Conservation (phyloP, 2,113 vertebrate genomes). For the Phalacrocorax brasilianus region DNA sequence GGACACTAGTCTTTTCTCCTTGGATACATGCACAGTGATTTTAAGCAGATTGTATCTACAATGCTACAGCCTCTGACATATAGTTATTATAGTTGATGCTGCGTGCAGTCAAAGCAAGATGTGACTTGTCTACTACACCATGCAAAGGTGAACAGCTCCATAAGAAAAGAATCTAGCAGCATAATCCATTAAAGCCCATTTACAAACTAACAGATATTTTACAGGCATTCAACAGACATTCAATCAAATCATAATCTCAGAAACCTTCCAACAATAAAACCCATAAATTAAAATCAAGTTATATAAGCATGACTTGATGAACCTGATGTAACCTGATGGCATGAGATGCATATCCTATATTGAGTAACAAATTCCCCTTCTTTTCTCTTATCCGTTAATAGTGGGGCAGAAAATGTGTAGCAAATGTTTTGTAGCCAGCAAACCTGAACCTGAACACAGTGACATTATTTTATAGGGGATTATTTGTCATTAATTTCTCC, state of each 20-base stretch:
- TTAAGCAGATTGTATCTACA: constrained; percentile 27
- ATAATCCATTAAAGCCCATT: constrained; percentile 63
- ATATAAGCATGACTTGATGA: constrained; percentile 69
- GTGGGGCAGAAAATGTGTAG: constrained; percentile 35
- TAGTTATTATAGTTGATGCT: constrained; percentile 37
- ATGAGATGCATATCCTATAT: constrained; percentile 37
- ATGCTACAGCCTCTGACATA: constrained; percentile 42
- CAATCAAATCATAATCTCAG: constrained; percentile 66
- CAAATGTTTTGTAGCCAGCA: constrained; percentile 31
- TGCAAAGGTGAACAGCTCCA: constrained; percentile 57
- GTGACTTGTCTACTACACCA: constrained; percentile 54
- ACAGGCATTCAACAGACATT: constrained; percentile 64
- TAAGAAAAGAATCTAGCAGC: constrained; percentile 46
- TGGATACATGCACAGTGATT: not conserved
- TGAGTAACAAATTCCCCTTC: constrained; percentile 46
- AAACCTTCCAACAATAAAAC: constrained; percentile 67
- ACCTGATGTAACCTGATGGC: constrained; percentile 64
- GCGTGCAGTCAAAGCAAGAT: constrained; percentile 43
- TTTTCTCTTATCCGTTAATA: constrained; percentile 38
- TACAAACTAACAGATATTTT: constrained; percentile 69
- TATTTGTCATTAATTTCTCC: constrained; percentile 40
- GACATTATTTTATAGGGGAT: not conserved
- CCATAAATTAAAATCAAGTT: constrained; percentile 69
- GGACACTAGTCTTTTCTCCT: not conserved
- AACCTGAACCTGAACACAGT: constrained; percentile 20